Evolutionary conservation across 2,113 vertebrate species (phyloP).

Genomic region (Dunckerocampus dactyliophorus): DNA sequence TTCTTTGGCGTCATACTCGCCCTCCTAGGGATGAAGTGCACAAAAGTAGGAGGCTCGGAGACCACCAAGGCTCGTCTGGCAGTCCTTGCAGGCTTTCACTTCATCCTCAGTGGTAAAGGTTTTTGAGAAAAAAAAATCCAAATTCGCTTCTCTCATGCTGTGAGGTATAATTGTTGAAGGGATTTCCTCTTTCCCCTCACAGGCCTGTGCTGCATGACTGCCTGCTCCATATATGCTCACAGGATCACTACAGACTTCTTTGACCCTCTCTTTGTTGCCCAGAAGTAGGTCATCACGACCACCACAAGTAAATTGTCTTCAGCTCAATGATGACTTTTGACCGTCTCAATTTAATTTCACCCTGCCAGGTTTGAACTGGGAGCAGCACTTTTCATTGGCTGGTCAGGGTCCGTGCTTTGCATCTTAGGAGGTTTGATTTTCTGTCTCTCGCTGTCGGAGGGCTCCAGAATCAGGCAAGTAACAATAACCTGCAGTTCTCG

Average conservation of each 20-base stretch:
- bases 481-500: neutral
- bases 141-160: neutral
- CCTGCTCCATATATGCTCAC: conserved; percentile 93
- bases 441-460: conserved; percentile 69
- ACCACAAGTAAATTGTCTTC: neutral
- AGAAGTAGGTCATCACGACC: conserved; percentile 81
- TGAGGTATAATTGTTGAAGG: neutral
- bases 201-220: conserved; percentile 89
- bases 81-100: conserved; percentile 82
- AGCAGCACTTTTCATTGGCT: conserved; percentile 77
- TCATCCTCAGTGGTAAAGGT: conserved; percentile 85
- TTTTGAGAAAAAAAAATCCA: neutral
- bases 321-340: neutral
- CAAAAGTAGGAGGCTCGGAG: conserved; percentile 88
- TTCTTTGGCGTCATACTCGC: conserved; percentile 85
- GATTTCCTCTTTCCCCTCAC: conserved; percentile 23
- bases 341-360: neutral
- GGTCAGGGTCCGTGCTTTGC: conserved; percentile 75
- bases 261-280: conserved; percentile 87
- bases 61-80: conserved; percentile 87
- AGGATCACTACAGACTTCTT: conserved; percentile 96
- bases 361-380: conserved; percentile 75
- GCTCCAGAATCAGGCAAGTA: conserved; percentile 57
- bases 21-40: conserved; percentile 95
- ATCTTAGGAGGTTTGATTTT: conserved; percentile 73